Evolutionary conservation across 2,113 vertebrate species (phyloP).

Genomic region (Phrynosoma blainvillii): DNA sequence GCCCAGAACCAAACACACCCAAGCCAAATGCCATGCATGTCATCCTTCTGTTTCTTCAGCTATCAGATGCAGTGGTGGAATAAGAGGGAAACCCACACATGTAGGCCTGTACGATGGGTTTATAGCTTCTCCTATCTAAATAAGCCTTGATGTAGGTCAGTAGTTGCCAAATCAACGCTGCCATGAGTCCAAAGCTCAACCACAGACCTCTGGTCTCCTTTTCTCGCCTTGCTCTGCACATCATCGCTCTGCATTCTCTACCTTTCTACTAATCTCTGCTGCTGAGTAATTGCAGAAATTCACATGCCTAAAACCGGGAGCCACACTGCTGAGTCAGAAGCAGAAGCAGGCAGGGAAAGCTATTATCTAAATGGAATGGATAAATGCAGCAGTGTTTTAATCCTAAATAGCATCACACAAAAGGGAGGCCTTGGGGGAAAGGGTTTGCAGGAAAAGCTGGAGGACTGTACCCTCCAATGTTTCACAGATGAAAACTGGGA

Average conservation of each 20-base stretch:
- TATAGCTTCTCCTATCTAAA: background rate
- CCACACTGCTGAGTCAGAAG: conserved; percentile 63
- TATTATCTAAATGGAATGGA: background rate
- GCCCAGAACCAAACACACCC: background rate
- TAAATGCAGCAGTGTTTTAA: background rate
- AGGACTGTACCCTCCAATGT: background rate
- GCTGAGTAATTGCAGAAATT: conserved; percentile 62
- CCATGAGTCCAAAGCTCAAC: background rate
- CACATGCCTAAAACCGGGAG: conserved; percentile 23
- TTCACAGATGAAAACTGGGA: no score
- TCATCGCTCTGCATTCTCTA: background rate
- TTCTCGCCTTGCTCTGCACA: background rate
- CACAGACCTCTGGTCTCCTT: background rate
- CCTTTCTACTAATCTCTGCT: background rate
- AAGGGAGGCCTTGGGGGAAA: background rate
- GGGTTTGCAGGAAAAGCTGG: background rate
- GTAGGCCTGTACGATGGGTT: background rate
- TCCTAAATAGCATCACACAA: background rate
- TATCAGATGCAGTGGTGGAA: background rate
- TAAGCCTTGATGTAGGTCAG: background rate
- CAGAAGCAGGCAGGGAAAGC: background rate
- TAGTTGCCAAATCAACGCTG: accelerated
- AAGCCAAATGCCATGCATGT: background rate
- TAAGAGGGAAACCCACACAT: background rate
- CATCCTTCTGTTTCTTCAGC: background rate